Conservation (phyloP, 1,140 invertebrate species). For the Vanessa atalanta region DNA sequence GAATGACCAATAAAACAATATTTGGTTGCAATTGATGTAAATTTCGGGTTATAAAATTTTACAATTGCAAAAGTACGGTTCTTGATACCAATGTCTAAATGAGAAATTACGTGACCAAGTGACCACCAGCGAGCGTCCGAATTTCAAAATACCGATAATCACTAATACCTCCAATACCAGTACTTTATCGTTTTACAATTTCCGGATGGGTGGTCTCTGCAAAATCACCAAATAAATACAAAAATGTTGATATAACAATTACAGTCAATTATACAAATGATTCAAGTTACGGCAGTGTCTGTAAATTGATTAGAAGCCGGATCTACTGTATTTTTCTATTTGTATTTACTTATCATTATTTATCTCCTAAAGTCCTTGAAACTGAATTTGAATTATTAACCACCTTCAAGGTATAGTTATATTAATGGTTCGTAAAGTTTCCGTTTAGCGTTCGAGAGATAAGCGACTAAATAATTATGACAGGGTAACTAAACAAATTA, state of each 20-base stretch:
- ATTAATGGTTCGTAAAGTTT: slow-evolving; percentile 29
- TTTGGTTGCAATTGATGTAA: slow-evolving; percentile 53
- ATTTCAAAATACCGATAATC: slow-evolving; percentile 9
- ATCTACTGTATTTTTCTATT: slow-evolving; percentile 32
- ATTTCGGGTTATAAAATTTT: slow-evolving; percentile 68
- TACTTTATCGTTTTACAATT: not conserved
- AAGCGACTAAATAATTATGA: slow-evolving; percentile 11
- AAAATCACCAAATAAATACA: not conserved
- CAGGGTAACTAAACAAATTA: not conserved
- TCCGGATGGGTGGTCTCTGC: not conserved
- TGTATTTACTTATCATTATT: slow-evolving; percentile 34
- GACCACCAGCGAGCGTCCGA: slow-evolving; percentile 21
- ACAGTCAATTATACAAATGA: not conserved
- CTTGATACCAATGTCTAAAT: slow-evolving; percentile 29
- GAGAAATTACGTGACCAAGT: slow-evolving; percentile 22
- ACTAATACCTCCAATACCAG: not conserved
- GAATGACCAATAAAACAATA: slow-evolving; percentile 47
- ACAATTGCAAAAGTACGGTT: slow-evolving; percentile 55
- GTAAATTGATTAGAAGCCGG: slow-evolving; percentile 27
- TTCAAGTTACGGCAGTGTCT: not conserved
- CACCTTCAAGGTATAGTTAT: slow-evolving; percentile 24
- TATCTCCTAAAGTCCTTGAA: slow-evolving; percentile 32
- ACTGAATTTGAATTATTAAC: slow-evolving; percentile 33
- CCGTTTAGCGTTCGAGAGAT: slow-evolving; percentile 12
- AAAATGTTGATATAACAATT: too few species aligned